A percentile compares a stretch with the other conserved stretches of the same genome.
These are phyloP conservation scores for Drosophila austrosaltans DNA, from an alignment of 2,888 invertebrate genomes.

Conservation along the genomic window DNA sequence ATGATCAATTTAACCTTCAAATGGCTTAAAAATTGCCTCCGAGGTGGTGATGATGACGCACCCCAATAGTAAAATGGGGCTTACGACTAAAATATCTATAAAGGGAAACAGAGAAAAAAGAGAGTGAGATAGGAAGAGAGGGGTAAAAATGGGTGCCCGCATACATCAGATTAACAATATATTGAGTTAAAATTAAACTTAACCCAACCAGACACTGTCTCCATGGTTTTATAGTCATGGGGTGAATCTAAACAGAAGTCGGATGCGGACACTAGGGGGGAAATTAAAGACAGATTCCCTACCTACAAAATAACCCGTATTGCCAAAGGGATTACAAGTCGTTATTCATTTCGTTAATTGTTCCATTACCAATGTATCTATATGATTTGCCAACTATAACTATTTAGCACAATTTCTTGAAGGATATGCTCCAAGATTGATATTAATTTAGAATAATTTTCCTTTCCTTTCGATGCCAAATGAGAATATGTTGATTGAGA, in stretches of 20 bases:
- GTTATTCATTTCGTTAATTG: not conserved
- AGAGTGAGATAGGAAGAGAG: slow-evolving; percentile 12
- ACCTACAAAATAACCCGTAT: not conserved
- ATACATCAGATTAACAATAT: slow-evolving; percentile 35
- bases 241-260: slow-evolving; percentile 10
- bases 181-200: slow-evolving; percentile 41
- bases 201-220: slow-evolving; percentile 21
- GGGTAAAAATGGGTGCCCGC: slow-evolving; percentile 24
- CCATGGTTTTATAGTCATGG: not conserved
- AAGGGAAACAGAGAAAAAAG: not conserved
- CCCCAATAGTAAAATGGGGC: slow-evolving; percentile 13
- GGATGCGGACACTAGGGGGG: not conserved
- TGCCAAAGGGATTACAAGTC: not conserved
- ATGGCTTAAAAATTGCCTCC: slow-evolving; percentile 61
- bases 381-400: too few relatives aligned
- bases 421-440: too few relatives aligned
- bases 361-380: not conserved
- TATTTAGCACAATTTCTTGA: too few relatives aligned
- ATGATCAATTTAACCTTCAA: slow-evolving; percentile 76
- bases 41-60: slow-evolving; percentile 19
- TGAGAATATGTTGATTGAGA: too few relatives aligned
- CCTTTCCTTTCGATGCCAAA: too few relatives aligned
- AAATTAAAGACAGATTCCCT: not conserved
- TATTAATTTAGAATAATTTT: too few relatives aligned
- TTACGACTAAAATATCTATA: not conserved